Percentiles rank a stretch among this genome's conserved stretches.
These are phyloP conservation scores for Ptychochromis oligacanthus DNA, from an alignment of 2,113 vertebrate genomes.

Conservation along the genomic window DNA sequence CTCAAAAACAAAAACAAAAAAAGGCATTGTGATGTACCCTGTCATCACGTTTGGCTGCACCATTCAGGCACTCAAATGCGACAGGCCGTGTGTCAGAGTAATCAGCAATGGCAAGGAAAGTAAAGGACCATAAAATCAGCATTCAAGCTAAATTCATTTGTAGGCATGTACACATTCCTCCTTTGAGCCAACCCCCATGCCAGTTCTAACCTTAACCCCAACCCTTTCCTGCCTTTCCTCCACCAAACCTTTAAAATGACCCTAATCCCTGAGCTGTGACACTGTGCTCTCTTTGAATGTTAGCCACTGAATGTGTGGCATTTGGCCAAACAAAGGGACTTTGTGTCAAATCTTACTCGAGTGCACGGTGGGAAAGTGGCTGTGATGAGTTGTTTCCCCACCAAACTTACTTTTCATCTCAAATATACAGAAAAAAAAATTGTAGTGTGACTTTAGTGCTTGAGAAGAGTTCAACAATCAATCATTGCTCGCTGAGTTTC, in stretches of 20 bases:
- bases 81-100: constrained; percentile 17
- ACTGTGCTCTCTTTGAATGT: constrained; percentile 61
- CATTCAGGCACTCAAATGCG: constrained; percentile 7
- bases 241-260: constrained; percentile 70
- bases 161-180: constrained; percentile 44
- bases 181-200: constrained; percentile 38
- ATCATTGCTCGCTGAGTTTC: neutral
- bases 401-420: constrained; percentile 5
- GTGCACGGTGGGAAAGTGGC: constrained; percentile 60
- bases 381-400: constrained; percentile 52
- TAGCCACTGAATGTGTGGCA: constrained; percentile 60
- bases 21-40: neutral
- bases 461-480: neutral
- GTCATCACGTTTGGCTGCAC: neutral
- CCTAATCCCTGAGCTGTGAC: constrained; percentile 68
- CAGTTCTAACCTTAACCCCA: constrained; percentile 57
- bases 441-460: neutral
- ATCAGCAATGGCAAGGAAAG: constrained; percentile 18
- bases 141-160: constrained; percentile 50
- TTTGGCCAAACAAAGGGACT: constrained; percentile 71
- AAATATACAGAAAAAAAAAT: neutral
- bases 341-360: constrained; percentile 58
- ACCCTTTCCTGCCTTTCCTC: constrained; percentile 51
- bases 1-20: neutral
- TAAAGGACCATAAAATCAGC: constrained; percentile 34